Evolutionary conservation across 2,797 vertebrate species (phyloP), one percentile per base, ranked within the genome.

Genomic region (Girardinus metallicus): DNA sequence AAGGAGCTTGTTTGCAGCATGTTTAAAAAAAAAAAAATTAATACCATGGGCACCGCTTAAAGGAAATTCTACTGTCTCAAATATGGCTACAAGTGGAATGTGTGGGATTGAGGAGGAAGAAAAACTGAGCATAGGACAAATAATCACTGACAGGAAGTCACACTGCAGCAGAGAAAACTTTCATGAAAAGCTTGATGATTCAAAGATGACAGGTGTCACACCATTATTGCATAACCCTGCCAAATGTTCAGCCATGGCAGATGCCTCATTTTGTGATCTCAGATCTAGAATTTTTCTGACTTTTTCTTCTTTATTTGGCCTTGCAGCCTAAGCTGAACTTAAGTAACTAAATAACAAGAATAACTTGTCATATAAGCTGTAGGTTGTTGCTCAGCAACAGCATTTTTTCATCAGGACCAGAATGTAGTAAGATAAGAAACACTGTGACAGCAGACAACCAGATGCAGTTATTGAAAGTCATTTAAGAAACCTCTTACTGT

Each of bases 171-270:
- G 39, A n/a, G 36, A 41, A 26, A 12, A 44, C 68, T 44, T 43
- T n/a, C 21, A 44, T n/a, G 62, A 39, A 75, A 66, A 74, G 73
- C 31, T 1, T 5, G 46, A 34, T 71, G 62, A 49, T 84, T 83
- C 75, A 84, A 39, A 26, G 26, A 46, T 16, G 5, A 72, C 51
- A 23, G 47, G 4, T 78, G 53, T 80, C 73, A 29, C 81, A 36
- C 71, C 49, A 51, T 51, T 44, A 77, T 85, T 75, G 46, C 11
- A 41, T 57, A 75, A 46, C 34, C 31, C 60, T 49, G 82, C 47
- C 68, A 83, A 87, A 74, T 77, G 71, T 85, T 83, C 77, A 31
- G 76, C 74, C 70, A n/a, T 15, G 36, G n/a, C 5, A 77, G 73
- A 23, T 68, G 74, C 74, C 41, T 76, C 15, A 23, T 68, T 72